phyloP scores from a whole-genome alignment of 2,888 invertebrate species.

The Pristionchus maxplancki region DNA sequence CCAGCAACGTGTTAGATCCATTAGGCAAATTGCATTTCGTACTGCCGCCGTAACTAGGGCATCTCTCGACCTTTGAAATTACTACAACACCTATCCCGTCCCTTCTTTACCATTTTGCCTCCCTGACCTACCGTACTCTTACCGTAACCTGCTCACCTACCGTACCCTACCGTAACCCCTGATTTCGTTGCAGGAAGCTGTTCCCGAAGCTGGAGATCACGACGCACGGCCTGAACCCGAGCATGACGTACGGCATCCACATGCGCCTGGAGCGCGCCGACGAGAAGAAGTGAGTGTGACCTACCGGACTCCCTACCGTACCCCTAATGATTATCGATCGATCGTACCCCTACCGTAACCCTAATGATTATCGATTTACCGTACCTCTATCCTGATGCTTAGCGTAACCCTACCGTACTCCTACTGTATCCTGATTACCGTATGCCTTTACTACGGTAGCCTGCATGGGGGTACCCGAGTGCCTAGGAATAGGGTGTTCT shows the following conservation, averaged over 20 bases:
- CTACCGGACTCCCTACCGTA: constrained; percentile 1
- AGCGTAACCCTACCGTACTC: background rate
- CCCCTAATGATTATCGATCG: background rate
- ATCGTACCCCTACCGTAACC: background rate
- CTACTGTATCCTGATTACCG: background rate
- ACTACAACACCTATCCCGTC: no score
- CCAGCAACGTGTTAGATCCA: no score
- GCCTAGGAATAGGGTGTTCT: background rate
- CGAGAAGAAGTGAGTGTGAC: constrained; percentile 27
- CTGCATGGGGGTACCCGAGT: no score
- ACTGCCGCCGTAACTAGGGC: background rate
- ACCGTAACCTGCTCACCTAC: background rate
- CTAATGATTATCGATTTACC: background rate
- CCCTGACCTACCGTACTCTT: no score
- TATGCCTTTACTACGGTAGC: background rate
- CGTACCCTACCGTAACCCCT: constrained; percentile 23
- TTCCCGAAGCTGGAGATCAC: constrained; percentile 46
- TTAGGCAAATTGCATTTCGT: no score
- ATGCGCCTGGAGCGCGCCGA: constrained; percentile 33
- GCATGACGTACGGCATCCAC: constrained; percentile 4
- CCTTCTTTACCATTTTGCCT: no score
- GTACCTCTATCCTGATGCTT: no score
- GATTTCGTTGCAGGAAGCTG: constrained; percentile 35
- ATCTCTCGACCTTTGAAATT: no score
- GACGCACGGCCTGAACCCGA: constrained; percentile 14